Evolutionary conservation across 2,797 vertebrate genomes (phyloP).

Genomic region (Phylloscopus collybita): DNA sequence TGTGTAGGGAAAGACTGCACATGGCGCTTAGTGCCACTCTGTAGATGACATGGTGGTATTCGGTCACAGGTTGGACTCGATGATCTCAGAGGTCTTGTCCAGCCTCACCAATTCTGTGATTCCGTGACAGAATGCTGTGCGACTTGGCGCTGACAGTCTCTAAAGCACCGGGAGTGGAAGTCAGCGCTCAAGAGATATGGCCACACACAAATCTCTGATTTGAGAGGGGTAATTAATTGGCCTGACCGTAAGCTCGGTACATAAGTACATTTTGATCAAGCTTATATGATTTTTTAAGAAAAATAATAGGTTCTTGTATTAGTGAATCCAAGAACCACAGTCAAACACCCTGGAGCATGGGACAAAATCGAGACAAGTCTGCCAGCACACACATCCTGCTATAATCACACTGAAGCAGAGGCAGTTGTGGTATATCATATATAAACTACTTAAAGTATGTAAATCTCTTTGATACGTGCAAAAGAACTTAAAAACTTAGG

Average conservation of each 20-base stretch:
- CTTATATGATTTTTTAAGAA: background rate
- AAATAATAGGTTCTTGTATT: background rate
- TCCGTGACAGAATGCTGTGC: fast-evolving
- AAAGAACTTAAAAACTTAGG: background rate
- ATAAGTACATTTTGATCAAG: fast-evolving
- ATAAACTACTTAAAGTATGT: fast-evolving
- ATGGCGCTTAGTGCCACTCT: fast-evolving
- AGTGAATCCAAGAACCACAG: background rate
- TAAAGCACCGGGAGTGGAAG: no score
- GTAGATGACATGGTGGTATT: fast-evolving
- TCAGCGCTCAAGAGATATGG: fast-evolving
- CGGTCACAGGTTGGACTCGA: background rate
- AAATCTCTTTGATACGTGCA: no score
- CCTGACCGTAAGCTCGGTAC: background rate
- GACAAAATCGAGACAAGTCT: fast-evolving
- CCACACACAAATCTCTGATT: fast-evolving
- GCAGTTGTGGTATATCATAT: background rate
- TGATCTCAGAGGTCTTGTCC: background rate
- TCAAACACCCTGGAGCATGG: fast-evolving
- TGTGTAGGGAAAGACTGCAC: no score
- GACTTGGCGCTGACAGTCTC: no score
- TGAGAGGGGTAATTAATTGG: no score
- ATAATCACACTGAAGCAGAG: fast-evolving
- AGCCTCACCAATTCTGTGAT: fast-evolving
- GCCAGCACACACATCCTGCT: fast-evolving